Evolutionary conservation across 1,140 invertebrate species (phyloP), one percentile per base, ranked within the genome.

Genomic region (Cherax quadricarinatus): DNA sequence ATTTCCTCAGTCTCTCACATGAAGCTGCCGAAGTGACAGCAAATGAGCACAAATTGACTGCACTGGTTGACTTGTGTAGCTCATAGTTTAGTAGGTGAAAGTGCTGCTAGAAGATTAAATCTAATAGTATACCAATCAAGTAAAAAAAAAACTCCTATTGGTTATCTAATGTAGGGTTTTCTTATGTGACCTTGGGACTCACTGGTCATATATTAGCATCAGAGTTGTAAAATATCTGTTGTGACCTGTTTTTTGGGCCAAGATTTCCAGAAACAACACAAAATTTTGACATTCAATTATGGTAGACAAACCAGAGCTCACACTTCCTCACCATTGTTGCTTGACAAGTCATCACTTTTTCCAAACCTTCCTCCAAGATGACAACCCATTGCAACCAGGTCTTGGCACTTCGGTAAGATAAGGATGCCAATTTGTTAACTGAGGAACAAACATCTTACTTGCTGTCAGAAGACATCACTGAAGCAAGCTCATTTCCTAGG

Each of bases 321-420:
- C 12, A 16, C 0, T 70, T 3, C 1, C 30, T 21, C 60, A 24
- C 53, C 4, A 60, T 82, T 62, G n/a, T 4, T 41, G 7, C 7
- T 89, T 49, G 88, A 89, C 51, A 81, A 84, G 41, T 78, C 60
- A 73, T 75, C 88, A 4, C 18, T 89, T 75, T 89, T 83, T 73
- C 88, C 51, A 30, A 73, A 89, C 57, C 24, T 89, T 66, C 60
- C 62, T 53, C 79, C 81, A 60, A 24, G 62, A 16, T 83, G 79
- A 73, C 73, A 83, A 75, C 62, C 80, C 7, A 89, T 84, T 84
- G 81, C 62, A 7, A 84, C 53, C 10, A 83, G 84, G 14, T 84
- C 88, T 60, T 70, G 81, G n/a, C 41, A 24, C 3, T 83, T 73
- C 62, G 84, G 60, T 66, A 66, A 88, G 53, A 78, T 66, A 66